Evolutionary conservation across 2,113 vertebrate genomes (phyloP).

Genomic region (Mola mola): DNA sequence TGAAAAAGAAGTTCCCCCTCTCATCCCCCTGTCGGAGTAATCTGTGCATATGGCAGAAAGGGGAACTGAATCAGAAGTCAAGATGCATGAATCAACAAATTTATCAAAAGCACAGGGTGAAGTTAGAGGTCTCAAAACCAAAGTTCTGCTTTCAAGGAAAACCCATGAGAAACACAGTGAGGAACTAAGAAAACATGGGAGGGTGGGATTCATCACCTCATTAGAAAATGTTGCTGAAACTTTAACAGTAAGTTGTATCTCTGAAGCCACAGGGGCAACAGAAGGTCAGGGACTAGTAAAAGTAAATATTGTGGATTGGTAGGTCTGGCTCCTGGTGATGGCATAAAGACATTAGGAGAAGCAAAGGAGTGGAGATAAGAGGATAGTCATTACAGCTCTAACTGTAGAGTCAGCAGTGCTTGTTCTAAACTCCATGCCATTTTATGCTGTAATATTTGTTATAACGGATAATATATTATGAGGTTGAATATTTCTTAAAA

Average conservation of each 20-base stretch:
- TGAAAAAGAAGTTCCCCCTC: not conserved
- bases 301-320: no score
- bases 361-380: no score
- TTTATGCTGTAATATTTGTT: no score
- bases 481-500: no score
- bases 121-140: conserved; percentile 2
- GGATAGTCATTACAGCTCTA: no score
- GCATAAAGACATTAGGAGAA: no score
- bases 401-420: no score
- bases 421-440: no score
- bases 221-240: not conserved
- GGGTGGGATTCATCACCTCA: not conserved
- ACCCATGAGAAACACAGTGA: not conserved
- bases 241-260: not conserved
- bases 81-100: conserved; percentile 23
- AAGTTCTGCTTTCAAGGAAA: not conserved
- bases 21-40: not conserved
- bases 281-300: conserved; percentile 25
- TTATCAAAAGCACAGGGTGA: not conserved
- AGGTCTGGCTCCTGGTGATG: no score
- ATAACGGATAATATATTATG: no score
- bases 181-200: not conserved
- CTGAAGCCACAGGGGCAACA: conserved; percentile 11
- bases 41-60: not conserved
- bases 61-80: not conserved